A percentile compares a stretch with the other conserved stretches of the same genome.
Evolutionary conservation across 2,797 vertebrate genomes (phyloP).

Genomic region (Austrolebias charrua): DNA sequence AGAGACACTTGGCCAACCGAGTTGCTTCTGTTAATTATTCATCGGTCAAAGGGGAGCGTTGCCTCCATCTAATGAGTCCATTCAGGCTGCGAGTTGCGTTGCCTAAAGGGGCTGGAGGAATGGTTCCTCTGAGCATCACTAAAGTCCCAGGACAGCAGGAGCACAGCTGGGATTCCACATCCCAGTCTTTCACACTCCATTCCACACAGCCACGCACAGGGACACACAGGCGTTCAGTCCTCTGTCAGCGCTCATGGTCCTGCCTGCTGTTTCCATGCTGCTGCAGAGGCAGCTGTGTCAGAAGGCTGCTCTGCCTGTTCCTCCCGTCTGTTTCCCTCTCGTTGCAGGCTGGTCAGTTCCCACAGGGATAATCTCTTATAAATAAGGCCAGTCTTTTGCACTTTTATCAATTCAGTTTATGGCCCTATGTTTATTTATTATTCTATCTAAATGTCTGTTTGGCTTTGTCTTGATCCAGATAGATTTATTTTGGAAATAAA

Average conservation of each 20-base stretch:
- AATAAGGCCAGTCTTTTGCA: constrained; percentile 25
- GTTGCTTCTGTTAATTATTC: constrained; percentile 62
- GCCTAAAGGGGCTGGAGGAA: constrained; percentile 45
- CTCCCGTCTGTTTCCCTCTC: constrained; percentile 36
- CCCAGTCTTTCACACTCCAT: constrained; percentile 67
- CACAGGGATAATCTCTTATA: constrained; percentile 37
- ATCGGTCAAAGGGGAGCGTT: constrained; percentile 59
- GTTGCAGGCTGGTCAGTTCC: constrained; percentile 26
- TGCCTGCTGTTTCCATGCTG: constrained; percentile 42
- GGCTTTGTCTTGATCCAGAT: background rate
- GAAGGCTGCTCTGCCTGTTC: constrained; percentile 48
- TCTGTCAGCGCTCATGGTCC: constrained; percentile 47
- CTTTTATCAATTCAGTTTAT: constrained; percentile 31
- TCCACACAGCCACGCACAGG: constrained; percentile 68
- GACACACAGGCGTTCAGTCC: constrained; percentile 62
- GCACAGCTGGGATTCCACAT: constrained; percentile 73
- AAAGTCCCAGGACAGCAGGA: constrained; percentile 65
- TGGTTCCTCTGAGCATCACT: constrained; percentile 57
- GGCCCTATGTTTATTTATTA: constrained; percentile 5
- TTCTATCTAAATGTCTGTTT: background rate
- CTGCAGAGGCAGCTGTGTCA: constrained; percentile 54
- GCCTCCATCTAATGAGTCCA: constrained; percentile 45
- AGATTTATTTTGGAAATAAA: background rate
- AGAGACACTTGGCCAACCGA: constrained; percentile 30
- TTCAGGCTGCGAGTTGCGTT: constrained; percentile 44